phyloP scores from a whole-genome alignment of 2,888 invertebrate species.

The Bruchidius siliquastri region DNA sequence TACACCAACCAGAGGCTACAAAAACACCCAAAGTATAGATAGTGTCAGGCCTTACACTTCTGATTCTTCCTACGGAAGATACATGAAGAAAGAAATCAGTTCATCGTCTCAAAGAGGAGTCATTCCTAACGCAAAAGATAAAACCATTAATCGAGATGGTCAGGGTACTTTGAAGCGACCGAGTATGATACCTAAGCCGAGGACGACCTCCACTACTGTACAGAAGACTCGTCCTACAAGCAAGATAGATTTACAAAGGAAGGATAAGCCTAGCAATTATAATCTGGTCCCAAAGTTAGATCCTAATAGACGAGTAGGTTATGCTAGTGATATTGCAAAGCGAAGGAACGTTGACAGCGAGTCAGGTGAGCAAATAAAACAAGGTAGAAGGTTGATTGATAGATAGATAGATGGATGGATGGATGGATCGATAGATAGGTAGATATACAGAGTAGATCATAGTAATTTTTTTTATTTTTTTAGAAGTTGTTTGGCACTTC shows the following conservation, averaged over 20 bases:
- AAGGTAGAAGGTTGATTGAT: too few relatives aligned
- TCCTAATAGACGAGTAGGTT: neutral
- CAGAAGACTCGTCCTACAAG: neutral
- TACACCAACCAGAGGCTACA: neutral
- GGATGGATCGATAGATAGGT: too few relatives aligned
- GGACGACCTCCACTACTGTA: neutral
- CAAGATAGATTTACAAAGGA: neutral
- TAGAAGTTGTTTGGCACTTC: too few relatives aligned
- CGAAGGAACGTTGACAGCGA: neutral
- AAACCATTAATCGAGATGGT: neutral
- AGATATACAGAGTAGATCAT: too few relatives aligned
- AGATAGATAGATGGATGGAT: too few relatives aligned
- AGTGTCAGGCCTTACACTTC: neutral
- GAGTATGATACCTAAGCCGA: conserved; percentile 13
- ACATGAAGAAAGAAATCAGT: neutral
- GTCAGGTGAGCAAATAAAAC: neutral
- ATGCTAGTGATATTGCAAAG: neutral
- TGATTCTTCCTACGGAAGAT: neutral
- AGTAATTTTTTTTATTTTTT: too few relatives aligned
- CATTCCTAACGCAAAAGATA: neutral
- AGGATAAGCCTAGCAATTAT: neutral
- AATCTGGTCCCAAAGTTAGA: neutral
- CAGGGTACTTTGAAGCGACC: conserved; percentile 7
- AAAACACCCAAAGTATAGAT: neutral
- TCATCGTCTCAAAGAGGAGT: neutral